Conservation (phyloP, 2,113 vertebrate genomes). For the Saiga tatarica region DNA sequence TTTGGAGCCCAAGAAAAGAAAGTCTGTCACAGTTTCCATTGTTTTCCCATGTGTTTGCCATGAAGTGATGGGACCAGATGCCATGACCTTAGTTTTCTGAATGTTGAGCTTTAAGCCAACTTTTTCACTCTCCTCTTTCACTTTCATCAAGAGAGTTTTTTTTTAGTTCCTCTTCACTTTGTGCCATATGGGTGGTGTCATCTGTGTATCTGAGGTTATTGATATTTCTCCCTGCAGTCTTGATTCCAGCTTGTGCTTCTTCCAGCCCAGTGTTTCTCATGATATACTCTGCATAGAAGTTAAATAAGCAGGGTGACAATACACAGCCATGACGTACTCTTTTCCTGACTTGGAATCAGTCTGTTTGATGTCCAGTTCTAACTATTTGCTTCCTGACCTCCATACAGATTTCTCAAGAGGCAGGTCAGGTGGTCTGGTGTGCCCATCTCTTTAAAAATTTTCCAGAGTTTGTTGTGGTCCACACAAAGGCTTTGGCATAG, state of each 20-base stretch:
- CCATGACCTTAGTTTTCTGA: background rate
- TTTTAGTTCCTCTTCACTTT: background rate
- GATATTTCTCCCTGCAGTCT: background rate
- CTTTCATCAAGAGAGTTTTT: background rate
- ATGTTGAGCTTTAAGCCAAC: background rate
- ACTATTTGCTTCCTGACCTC: background rate
- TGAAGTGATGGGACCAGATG: background rate
- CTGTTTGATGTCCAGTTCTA: background rate
- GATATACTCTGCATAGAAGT: background rate
- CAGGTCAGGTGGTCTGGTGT: background rate
- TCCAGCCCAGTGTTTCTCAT: background rate
- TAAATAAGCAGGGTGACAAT: background rate
- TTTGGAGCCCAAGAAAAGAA: background rate
- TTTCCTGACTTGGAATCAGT: background rate
- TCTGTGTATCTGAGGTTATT: background rate
- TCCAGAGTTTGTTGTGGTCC: background rate
- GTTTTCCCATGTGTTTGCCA: background rate
- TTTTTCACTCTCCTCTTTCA: background rate
- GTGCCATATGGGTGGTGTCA: background rate
- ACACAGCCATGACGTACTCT: background rate
- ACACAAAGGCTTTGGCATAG: background rate
- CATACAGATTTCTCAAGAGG: background rate
- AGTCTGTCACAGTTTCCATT: background rate
- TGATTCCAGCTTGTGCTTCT: background rate
- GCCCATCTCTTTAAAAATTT: background rate